Evolutionary conservation across 2,888 invertebrate species (phyloP).

Genomic region (Empis livida): DNA sequence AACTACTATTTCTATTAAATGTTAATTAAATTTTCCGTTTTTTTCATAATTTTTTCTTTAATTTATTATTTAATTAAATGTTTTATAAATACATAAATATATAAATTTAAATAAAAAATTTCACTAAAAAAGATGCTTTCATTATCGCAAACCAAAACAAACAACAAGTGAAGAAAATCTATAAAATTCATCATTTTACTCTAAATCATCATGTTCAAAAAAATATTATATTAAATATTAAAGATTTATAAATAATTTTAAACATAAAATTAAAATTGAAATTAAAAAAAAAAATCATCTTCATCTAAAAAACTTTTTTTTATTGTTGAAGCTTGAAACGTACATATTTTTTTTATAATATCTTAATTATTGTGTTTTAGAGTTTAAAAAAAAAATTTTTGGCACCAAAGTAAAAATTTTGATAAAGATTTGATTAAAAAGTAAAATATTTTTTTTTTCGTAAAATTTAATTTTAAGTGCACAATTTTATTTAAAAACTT

Average conservation of each 20-base stretch:
- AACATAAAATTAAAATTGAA: background rate
- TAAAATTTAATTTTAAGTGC: slow-evolving; percentile 7
- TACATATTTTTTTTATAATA: background rate
- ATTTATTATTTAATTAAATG: slow-evolving; percentile 6
- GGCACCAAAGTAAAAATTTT: slow-evolving; percentile 9
- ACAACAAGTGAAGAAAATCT: background rate
- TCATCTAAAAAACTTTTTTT: background rate
- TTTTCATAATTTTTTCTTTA: slow-evolving; percentile 4
- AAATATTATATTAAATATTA: background rate
- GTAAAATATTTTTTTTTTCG: background rate
- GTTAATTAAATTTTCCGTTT: background rate
- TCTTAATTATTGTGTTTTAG: background rate
- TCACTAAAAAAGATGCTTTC: slow-evolving; percentile 35
- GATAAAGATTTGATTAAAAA: slow-evolving; percentile 6
- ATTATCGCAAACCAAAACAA: slow-evolving; percentile 25
- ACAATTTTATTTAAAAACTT: background rate
- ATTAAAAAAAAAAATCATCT: background rate
- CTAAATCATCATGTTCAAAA: background rate
- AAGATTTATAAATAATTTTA: background rate
- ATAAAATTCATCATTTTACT: background rate
- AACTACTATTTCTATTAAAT: background rate
- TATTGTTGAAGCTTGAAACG: too few species aligned
- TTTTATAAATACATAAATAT: slow-evolving; percentile 7
- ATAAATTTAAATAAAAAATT: background rate
- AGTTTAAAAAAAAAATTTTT: background rate